Percentiles rank a stretch among this genome's conserved stretches.
Evolutionary conservation across 2,113 vertebrate species (phyloP).

Genomic region (Argyrosomus japonicus): DNA sequence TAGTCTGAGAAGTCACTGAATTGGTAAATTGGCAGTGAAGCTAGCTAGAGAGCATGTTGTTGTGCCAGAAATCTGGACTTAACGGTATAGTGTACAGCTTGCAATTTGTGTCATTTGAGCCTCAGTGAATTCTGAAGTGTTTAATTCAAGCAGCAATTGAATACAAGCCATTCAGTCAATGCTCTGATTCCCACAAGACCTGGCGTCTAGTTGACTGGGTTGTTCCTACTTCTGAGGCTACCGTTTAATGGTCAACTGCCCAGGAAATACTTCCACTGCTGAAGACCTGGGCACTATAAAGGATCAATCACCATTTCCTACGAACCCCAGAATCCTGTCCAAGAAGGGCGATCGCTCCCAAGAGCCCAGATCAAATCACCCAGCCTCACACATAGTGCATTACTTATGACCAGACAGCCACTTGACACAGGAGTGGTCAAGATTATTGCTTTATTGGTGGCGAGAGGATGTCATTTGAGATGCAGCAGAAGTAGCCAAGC

Average conservation of each 20-base stretch:
- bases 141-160: conserved; percentile 21
- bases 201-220: conserved; percentile 29
- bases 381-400: conserved; percentile 62
- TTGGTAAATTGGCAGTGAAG: conserved; percentile 31
- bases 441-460: conserved; percentile 76
- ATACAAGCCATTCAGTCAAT: conserved; percentile 30
- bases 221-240: conserved; percentile 14
- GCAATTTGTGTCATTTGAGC: conserved; percentile 23
- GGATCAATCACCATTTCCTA: conserved; percentile 40
- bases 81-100: background rate
- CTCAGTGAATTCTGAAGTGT: conserved; percentile 4
- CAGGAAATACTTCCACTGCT: conserved; percentile 28
- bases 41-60: conserved; percentile 8
- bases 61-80: conserved; percentile 17
- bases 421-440: conserved; percentile 72
- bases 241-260: conserved; percentile 19
- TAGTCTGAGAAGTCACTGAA: conserved; percentile 12
- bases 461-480: conserved; percentile 75
- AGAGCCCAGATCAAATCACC: conserved; percentile 61
- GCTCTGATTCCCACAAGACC: conserved; percentile 16
- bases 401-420: conserved; percentile 62
- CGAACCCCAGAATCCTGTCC: conserved; percentile 19
- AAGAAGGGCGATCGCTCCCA: conserved; percentile 46
- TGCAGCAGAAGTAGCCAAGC: conserved; percentile 64
- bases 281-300: conserved; percentile 23